Base-by-base conservation (phyloP, 2,113 vertebrate species). In the Myxocyprinus asiaticus region DNA sequence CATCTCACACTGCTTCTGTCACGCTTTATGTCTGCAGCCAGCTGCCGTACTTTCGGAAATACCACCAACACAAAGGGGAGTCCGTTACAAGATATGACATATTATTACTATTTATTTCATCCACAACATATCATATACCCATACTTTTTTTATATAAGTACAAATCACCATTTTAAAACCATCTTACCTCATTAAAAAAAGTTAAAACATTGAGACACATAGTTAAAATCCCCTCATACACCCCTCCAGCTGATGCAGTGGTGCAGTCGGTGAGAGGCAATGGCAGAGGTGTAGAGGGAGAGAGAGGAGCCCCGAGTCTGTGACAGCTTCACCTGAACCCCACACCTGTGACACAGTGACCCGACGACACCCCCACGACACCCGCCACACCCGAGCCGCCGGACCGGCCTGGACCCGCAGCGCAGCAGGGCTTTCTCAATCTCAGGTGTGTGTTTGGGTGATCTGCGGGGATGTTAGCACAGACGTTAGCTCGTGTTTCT, bases 241-340 rank as follows among this genome's bases (percentile, higher is more conserved):
- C 81, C 82, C 22, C 87, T 86, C 82, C 69, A 71, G 79, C 9
- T 79, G 77, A 84, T 14, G 45, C 9, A 81, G 80, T 91, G 85
- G 90, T 88, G 82, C 65, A 51, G 64, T 83, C 92, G 87, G 59
- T 67, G 84, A 88, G 84, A 82, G 67, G 77, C 85, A 90, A 87
- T 88, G 88, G 84, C 84, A 89, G 90, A 90, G 86, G 89, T 90
- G 89, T 91, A 85, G 74, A 44, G 48, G 33, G 74, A 87, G 90
- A 90, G 88, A 91, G 89, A 89, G 88, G 85, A 87, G 88, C 88
- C 91, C 87, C 89, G 85, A 87, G 66, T 89, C 15, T 88, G 88
- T 94, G 91, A 93, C 92, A 93, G 90, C 86, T 91, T 55, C 45
- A 51, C 90, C 93, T 80, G 89, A 89, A 83, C 76, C 69, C 77